These are phyloP conservation scores for Solea senegalensis DNA, from an alignment of 2,113 vertebrate genomes.

Conservation along the genomic window DNA sequence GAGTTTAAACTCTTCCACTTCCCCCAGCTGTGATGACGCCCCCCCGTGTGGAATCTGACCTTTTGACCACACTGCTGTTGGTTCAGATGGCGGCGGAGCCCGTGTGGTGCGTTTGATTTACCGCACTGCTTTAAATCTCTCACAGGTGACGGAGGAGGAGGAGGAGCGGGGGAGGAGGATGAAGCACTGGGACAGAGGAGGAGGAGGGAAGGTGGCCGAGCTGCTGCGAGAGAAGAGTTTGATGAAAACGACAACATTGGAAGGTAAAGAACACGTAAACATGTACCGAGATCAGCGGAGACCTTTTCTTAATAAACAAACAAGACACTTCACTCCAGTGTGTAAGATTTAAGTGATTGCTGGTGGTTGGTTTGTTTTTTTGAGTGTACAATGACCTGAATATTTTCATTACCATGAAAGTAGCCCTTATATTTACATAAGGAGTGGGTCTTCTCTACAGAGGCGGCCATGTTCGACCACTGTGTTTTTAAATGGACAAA, in stretches of 20 bases:
- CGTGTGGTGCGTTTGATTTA: conserved; percentile 37
- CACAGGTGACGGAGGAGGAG: conserved; percentile 39
- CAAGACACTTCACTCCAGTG: no score
- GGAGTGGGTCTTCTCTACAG: no score
- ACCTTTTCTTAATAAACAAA: no score
- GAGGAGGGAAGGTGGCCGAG: conserved; percentile 67
- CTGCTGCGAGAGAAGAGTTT: conserved; percentile 76
- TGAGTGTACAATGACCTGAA: no score
- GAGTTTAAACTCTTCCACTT: conserved; percentile 38
- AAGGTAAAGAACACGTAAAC: conserved; percentile 55
- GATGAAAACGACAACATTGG: conserved; percentile 60
- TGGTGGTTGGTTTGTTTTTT: no score
- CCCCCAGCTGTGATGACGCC: conserved; percentile 37
- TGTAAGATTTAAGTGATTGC: no score
- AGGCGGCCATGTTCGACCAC: no score
- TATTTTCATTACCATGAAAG: no score
- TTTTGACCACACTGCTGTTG: conserved; percentile 44
- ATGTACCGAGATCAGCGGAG: not conserved
- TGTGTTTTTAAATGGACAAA: no score
- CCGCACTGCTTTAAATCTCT: conserved; percentile 27
- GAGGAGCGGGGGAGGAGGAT: conserved; percentile 32
- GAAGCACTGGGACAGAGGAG: conserved; percentile 71
- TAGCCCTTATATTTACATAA: no score
- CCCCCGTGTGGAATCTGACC: conserved; percentile 38
- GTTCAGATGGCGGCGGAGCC: conserved; percentile 55